Conservation (phyloP, 64 coral and sea anemone genomes). For the Platygyra sinensis region DNA sequence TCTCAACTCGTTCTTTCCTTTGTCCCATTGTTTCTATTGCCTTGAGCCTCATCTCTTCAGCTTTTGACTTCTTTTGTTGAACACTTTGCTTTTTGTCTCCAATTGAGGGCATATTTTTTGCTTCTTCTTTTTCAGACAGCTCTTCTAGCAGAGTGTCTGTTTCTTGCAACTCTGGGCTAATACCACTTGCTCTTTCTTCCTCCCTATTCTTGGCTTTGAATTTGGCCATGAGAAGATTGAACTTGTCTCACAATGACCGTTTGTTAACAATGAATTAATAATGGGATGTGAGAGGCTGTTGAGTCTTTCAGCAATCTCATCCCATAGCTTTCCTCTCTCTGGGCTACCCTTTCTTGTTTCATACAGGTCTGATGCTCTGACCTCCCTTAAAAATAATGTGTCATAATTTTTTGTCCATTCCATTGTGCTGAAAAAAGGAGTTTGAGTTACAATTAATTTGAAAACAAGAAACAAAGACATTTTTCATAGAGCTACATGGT, state of each 20-base stretch:
- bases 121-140: not conserved
- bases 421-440: no score
- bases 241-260: slow-evolving; percentile 27
- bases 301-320: slow-evolving; percentile 24
- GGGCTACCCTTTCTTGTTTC: slow-evolving; percentile 29
- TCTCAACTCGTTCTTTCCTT: no score
- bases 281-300: slow-evolving; percentile 16
- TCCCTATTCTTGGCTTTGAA: slow-evolving; percentile 48
- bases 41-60: no score
- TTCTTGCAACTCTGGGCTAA: slow-evolving; percentile 31
- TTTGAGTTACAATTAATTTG: no score
- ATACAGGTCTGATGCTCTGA: slow-evolving; percentile 15
- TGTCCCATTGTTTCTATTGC: no score
- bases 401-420: not conserved
- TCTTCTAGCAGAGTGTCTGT: slow-evolving; percentile 34
- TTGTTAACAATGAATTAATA: slow-evolving; percentile 59
- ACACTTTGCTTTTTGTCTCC: no score
- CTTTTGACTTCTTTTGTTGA: no score
- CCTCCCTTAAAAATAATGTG: slow-evolving; percentile 24
- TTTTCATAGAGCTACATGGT: no score
- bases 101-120: no score
- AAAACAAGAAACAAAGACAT: no score
- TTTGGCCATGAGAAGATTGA: slow-evolving; percentile 11
- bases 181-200: slow-evolving; percentile 1
- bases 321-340: slow-evolving; percentile 43